Conservation (phyloP, 37 sponge, comb jelly and placozoan genomes). For the Oscarella lobularis region DNA sequence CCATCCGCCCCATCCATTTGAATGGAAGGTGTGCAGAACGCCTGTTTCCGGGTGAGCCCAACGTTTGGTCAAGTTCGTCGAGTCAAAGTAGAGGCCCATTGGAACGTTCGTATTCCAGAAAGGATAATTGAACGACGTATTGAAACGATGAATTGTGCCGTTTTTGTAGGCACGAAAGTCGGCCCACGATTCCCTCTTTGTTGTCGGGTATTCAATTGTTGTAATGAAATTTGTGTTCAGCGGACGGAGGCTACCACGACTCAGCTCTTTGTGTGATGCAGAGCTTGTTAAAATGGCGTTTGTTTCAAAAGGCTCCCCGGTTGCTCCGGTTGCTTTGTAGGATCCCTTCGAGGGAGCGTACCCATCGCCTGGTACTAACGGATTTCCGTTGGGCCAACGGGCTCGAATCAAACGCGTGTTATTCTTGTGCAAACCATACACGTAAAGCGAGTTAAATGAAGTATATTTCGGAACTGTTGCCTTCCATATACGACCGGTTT, state of each 20-base stretch:
- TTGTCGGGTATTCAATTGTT: not conserved
- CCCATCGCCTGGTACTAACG: conserved; percentile 30
- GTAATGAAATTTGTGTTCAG: not conserved
- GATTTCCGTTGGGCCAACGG: conserved; percentile 61
- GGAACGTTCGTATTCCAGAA: conserved; percentile 6
- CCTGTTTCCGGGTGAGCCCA: conserved; percentile 30
- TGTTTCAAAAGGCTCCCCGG: not conserved
- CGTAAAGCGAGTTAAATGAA: conserved; percentile 12
- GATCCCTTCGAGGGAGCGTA: not conserved
- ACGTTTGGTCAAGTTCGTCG: conserved; percentile 10
- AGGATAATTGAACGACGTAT: not conserved
- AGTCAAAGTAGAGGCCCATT: conserved; percentile 17
- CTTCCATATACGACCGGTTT: conserved; percentile 13
- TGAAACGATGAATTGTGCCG: not conserved
- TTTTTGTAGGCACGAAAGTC: not conserved
- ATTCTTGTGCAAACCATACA: conserved; percentile 27
- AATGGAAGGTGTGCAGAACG: conserved; percentile 28
- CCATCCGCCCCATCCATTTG: conserved; percentile 29
- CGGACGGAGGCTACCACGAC: not conserved
- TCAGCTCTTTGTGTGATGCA: not conserved
- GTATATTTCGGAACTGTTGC: conserved; percentile 32
- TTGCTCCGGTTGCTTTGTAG: not conserved
- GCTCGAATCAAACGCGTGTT: conserved; percentile 22
- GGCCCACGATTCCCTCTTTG: not conserved
- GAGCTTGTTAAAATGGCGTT: not conserved